Conservation (phyloP, 1,140 invertebrate genomes). For the Ruditapes philippinarum region DNA sequence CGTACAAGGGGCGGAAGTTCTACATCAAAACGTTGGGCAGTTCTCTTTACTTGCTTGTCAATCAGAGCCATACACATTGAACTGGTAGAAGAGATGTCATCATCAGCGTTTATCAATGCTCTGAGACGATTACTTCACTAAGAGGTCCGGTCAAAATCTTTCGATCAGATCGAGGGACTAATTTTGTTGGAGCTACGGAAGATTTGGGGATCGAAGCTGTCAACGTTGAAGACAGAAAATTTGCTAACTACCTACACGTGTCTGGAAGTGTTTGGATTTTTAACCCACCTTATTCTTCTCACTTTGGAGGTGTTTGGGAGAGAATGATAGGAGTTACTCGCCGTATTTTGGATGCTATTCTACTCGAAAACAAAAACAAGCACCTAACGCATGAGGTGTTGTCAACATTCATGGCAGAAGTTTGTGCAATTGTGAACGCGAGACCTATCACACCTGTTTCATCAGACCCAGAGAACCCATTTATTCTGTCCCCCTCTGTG, state of each 20-base stretch:
- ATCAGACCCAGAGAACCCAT: neutral
- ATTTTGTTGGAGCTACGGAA: conserved; percentile 31
- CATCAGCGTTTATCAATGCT: conserved; percentile 67
- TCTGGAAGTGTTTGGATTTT: conserved; percentile 43
- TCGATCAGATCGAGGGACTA: conserved; percentile 68
- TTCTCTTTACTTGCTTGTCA: conserved; percentile 38
- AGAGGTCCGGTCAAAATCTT: conserved; percentile 61
- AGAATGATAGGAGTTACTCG: conserved; percentile 67
- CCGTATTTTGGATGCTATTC: conserved; percentile 65
- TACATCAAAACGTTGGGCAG: conserved; percentile 17
- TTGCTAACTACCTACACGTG: conserved; percentile 24
- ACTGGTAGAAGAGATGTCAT: neutral
- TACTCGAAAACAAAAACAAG: conserved; percentile 35
- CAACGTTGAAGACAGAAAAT: conserved; percentile 2
- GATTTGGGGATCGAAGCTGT: neutral
- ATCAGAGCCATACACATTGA: neutral
- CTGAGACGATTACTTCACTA: conserved; percentile 61
- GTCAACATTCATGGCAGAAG: conserved; percentile 70
- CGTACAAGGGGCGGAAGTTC: neutral
- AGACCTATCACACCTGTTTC: neutral
- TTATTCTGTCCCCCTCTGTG: neutral
- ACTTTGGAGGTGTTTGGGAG: conserved; percentile 73
- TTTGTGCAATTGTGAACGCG: neutral
- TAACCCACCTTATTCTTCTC: conserved; percentile 67
- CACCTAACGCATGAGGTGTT: conserved; percentile 73